Base-by-base conservation (phyloP, 2,113 vertebrate species). In the Rhinichthys klamathensis region DNA sequence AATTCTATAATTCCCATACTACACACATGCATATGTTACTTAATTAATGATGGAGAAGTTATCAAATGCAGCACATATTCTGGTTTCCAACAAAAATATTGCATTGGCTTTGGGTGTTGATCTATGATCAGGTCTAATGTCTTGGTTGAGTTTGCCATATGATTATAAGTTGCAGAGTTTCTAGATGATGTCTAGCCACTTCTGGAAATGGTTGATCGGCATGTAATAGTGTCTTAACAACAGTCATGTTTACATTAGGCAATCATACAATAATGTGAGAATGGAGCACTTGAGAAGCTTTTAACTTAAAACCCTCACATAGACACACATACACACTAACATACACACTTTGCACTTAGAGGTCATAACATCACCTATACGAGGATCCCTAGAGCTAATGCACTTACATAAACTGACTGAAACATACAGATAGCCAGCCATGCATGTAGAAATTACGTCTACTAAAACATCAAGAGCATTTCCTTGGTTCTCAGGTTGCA, bases 321-420 rank as follows among this genome's bases (percentile, higher is more conserved):
- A 51, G 60, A 73, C n/a, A 69, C 60, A 44, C 5, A 60, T 27
- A 61, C 54, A 85, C 27, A 23, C 84, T 73, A 49, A 44, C 5
- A 60, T 27, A 61, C 54, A 85, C 27, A 23, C 84, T 73, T 60
- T 44, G 76, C 65, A 80, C 77, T 85, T 49, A 85, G 56, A 46
- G 58, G 41, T 81, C 84, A 74, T 84, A 74, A 75, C 74, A 38
- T 58, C 54, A 80, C 51, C 30, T 38, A 60, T 44, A 49, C 18
- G 11, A 70, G n/a, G 54, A 38, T 16, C 1, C 15, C 21, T 23
- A 41, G 77, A 60, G 79, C 44, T 84, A 82, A 84, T 84, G 69
- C 67, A 84, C 23, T 23, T 54, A 70, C 27, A 69, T 63, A 18
- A 67, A 67, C 21, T 0, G 9, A 51, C 44, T 82, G 44, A 82